Base-by-base conservation (phyloP, 2,113 vertebrate species). In the Candoia aspera region DNA sequence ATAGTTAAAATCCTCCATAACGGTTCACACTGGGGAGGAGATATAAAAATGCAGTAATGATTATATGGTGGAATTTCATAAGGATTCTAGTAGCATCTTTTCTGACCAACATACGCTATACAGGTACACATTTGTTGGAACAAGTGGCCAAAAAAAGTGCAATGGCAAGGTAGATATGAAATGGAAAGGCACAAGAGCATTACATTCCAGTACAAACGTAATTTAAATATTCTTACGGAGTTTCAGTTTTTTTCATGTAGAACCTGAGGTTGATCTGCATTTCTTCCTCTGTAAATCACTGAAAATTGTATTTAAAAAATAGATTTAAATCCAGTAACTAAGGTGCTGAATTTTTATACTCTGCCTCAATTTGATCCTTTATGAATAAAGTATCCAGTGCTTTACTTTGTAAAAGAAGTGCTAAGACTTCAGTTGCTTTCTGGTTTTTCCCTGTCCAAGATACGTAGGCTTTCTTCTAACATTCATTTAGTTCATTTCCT, bases 231-330 rank as follows among this genome's bases (percentile, higher is more conserved):
- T 85, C 90, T 93, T 95, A 96, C 97, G 94, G 93, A 93, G 57
- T 91, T 92, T 87, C 87, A 84, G 89, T 91, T 84, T 21, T 21
- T 89, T 53, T 64, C 49, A 1, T 64, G 87, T 42, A n/a, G 46
- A 2, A 53, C 57, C 5, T 13, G 24, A 11, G 42, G 89, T 94
- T 97, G 98, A 90, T 96, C 93, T 88, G 97, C 57, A 90, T 96
- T 98, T 94, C 97, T 98, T 95, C 98, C 97, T 96, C 97, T 97
- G 94, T 98, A 98, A 95, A 99, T 98, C 89, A 98, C 98, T 99
- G 42, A 96, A 95, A 89, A 95, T 95, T 59, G 49, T 79, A 86
- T 90, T 79, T 58, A 86, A 90, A 94, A 54, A 53, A 23, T 42
- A 79, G 17, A 79, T 62, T 89, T 59, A 42, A 62, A 89, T 33